Evolutionary conservation across 1,140 invertebrate species (phyloP).

Genomic region (Caenorhabditis brenneri): DNA sequence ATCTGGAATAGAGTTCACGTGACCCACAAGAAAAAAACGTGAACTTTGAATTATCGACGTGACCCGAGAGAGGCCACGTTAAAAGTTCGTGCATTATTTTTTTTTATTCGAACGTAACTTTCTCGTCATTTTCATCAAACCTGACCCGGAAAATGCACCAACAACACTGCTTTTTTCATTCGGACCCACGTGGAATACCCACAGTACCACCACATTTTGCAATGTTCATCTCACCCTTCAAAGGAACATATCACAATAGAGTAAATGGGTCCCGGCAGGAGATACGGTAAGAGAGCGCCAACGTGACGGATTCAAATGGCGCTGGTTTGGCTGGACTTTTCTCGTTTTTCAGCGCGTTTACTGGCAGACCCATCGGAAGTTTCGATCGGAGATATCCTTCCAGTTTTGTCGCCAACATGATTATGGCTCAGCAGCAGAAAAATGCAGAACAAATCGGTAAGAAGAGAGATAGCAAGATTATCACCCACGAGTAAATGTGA

Average conservation of each 20-base stretch:
- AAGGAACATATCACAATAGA: neutral
- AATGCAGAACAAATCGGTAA: slow-evolving; percentile 8
- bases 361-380: neutral
- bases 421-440: neutral
- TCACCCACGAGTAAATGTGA: too few relatives aligned
- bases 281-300: slow-evolving; percentile 33
- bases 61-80: too few relatives aligned
- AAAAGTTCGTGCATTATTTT: neutral
- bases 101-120: neutral
- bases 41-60: neutral
- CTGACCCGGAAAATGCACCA: neutral
- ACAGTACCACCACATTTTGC: neutral
- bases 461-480: too few relatives aligned
- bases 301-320: slow-evolving; percentile 13
- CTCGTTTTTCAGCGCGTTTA: neutral
- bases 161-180: neutral
- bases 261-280: neutral
- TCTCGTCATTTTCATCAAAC: neutral
- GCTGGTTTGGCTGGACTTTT: neutral
- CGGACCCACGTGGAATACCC: neutral
- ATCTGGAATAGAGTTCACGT: too few relatives aligned
- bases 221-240: neutral
- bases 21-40: too few relatives aligned
- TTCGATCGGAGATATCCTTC: neutral
- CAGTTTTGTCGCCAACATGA: neutral